Conservation (phyloP, 35 echinoderm and acorn worm genomes). For the Apostichopus californicus region DNA sequence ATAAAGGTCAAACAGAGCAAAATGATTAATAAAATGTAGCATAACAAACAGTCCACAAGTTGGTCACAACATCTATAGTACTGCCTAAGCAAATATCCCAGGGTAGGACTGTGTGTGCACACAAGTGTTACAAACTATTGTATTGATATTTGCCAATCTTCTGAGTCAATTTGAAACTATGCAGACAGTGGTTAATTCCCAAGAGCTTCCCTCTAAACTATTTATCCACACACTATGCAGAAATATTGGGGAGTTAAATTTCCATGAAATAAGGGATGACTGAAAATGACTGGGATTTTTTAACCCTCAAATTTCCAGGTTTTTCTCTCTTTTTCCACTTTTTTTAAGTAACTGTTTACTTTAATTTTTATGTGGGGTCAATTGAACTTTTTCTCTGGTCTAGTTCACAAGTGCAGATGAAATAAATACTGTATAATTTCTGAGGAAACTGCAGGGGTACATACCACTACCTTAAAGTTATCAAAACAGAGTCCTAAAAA, state of each 20-base stretch:
- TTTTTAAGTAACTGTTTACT: too few relatives aligned
- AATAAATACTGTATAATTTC: too few relatives aligned
- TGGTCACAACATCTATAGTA: background rate
- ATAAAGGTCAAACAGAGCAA: too few relatives aligned
- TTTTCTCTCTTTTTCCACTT: too few relatives aligned
- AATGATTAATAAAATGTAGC: background rate
- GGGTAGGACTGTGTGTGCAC: background rate
- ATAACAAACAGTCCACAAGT: background rate
- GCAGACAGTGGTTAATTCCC: conserved; percentile 32
- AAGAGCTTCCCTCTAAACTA: background rate
- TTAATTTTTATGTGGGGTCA: too few relatives aligned
- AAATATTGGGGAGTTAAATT: background rate
- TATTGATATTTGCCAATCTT: background rate
- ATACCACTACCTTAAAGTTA: too few relatives aligned
- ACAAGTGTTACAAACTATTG: conserved; percentile 6
- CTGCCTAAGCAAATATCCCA: background rate
- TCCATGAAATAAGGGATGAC: conserved; percentile 37
- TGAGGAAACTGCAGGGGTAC: too few relatives aligned
- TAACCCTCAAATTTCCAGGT: background rate
- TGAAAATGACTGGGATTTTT: background rate
- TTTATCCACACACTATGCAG: background rate
- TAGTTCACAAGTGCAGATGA: too few relatives aligned
- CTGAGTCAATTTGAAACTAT: conserved; percentile 26
- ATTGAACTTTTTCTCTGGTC: too few relatives aligned
- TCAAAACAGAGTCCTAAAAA: too few relatives aligned